These are phyloP conservation scores for Apotomis betuletana DNA, from an alignment of 2,888 invertebrate genomes.

Conservation along the genomic window DNA sequence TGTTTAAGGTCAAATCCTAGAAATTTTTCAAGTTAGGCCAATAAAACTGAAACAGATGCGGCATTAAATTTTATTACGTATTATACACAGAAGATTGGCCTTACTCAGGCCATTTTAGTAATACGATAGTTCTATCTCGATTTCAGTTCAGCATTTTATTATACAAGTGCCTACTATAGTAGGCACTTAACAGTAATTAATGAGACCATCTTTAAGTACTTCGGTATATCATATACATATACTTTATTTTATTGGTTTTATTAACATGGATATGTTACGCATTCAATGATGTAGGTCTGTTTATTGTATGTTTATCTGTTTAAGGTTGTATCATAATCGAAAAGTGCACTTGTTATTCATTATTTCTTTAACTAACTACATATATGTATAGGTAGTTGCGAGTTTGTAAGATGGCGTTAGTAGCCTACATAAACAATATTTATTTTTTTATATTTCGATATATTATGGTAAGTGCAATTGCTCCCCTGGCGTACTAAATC, in stretches of 20 bases:
- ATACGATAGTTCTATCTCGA: slow-evolving; percentile 25
- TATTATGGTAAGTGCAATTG: no score
- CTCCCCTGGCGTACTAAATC: no score
- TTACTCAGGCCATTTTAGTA: slow-evolving; percentile 7
- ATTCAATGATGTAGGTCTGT: neutral
- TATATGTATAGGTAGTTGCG: no score
- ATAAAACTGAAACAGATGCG: slow-evolving; percentile 12
- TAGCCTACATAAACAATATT: no score
- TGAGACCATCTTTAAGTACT: neutral
- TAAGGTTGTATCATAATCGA: no score
- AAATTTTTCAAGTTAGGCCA: neutral
- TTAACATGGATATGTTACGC: neutral
- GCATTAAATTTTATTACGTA: slow-evolving; percentile 16
- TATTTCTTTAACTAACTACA: no score
- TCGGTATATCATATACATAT: neutral
- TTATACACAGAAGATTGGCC: slow-evolving; percentile 7
- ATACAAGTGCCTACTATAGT: no score
- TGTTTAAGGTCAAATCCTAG: slow-evolving; percentile 1
- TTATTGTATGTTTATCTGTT: no score
- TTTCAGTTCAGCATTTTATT: slow-evolving; percentile 21
- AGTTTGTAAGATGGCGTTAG: no score
- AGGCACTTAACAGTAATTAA: slow-evolving; percentile 12
- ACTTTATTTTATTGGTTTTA: neutral
- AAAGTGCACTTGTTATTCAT: no score
- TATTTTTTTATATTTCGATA: no score